Evolutionary conservation across 2,113 vertebrate species (phyloP).

Genomic region (Sinocyclocheilus anshuiensis): DNA sequence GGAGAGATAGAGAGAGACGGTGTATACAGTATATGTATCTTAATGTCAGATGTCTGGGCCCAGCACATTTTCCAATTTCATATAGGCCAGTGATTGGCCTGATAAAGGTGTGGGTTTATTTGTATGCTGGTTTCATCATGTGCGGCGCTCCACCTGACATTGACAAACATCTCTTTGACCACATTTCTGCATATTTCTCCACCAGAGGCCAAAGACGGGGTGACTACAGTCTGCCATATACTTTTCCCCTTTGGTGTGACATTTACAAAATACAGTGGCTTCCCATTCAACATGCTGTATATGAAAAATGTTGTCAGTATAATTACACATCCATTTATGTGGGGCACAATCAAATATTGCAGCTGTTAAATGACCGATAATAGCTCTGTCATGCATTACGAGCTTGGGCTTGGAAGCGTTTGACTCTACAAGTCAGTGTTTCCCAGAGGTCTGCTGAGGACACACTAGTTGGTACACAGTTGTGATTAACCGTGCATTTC

Average conservation of each 20-base stretch:
- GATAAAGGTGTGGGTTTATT: slow-evolving; percentile 67
- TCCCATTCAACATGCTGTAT: slow-evolving; percentile 58
- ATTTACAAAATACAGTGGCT: slow-evolving; percentile 57
- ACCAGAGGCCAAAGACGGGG: slow-evolving; percentile 52
- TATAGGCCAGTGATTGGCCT: slow-evolving; percentile 64
- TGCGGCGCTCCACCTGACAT: slow-evolving; percentile 69
- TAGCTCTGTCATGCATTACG: slow-evolving; percentile 65
- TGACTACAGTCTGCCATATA: slow-evolving; percentile 29
- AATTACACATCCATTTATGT: slow-evolving; percentile 68
- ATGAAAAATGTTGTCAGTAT: slow-evolving; percentile 61
- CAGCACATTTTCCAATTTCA: slow-evolving; percentile 65
- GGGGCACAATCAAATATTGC: slow-evolving; percentile 64
- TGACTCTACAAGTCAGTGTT: slow-evolving; percentile 69
- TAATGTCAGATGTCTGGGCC: slow-evolving; percentile 66
- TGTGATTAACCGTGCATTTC: slow-evolving; percentile 67
- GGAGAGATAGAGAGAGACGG: slow-evolving; percentile 37
- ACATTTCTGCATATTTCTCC: slow-evolving; percentile 62
- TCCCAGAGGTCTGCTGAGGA: slow-evolving; percentile 62
- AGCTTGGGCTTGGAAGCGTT: slow-evolving; percentile 69
- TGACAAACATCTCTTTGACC: slow-evolving; percentile 79
- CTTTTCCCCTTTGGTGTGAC: slow-evolving; percentile 56
- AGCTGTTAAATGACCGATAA: slow-evolving; percentile 70
- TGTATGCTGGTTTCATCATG: slow-evolving; percentile 70
- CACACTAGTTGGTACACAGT: slow-evolving; percentile 63
- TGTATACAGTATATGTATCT: slow-evolving; percentile 58